These are phyloP conservation scores for Karalla daura DNA, from an alignment of 2,797 vertebrate species.

Conservation along the genomic window DNA sequence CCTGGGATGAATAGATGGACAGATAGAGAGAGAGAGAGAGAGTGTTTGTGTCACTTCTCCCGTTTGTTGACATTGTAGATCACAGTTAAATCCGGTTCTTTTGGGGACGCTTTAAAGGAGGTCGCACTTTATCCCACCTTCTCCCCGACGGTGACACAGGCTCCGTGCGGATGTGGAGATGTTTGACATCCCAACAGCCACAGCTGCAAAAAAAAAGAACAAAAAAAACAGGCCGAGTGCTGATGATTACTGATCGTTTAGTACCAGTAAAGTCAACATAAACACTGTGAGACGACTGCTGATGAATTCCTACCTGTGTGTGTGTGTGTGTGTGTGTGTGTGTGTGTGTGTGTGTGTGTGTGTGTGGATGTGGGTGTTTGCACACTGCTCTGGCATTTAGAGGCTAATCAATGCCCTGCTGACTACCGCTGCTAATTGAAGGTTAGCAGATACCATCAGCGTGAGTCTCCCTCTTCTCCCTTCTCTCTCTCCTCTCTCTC, in stretches of 20 bases:
- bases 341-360: constrained; percentile 38
- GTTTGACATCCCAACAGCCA: neutral
- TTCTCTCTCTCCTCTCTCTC: constrained; percentile 39
- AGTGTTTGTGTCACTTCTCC: too few relatives aligned
- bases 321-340: constrained; percentile 28
- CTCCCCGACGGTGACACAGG: too few relatives aligned
- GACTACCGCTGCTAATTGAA: constrained; percentile 86
- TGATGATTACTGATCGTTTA: too few relatives aligned
- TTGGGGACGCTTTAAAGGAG: too few relatives aligned
- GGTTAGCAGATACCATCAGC: constrained; percentile 83
- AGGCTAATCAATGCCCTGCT: constrained; percentile 83
- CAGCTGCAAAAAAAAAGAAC: too few relatives aligned
- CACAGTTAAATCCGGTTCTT: too few relatives aligned
- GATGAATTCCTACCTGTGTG: constrained; percentile 5
- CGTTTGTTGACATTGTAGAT: too few relatives aligned
- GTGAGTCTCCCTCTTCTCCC: constrained; percentile 45
- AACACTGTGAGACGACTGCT: constrained; percentile 13
- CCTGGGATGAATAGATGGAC: too few relatives aligned
- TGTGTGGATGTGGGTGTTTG: constrained; percentile 42
- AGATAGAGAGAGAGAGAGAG: too few relatives aligned
- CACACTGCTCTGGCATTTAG: constrained; percentile 82
- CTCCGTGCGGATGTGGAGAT: neutral
- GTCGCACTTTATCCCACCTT: too few relatives aligned
- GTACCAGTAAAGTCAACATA: neutral
- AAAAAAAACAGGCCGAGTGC: too few relatives aligned